These are phyloP conservation scores for Salmo trutta DNA, from an alignment of 2,797 vertebrate genomes.

Conservation along the genomic window DNA sequence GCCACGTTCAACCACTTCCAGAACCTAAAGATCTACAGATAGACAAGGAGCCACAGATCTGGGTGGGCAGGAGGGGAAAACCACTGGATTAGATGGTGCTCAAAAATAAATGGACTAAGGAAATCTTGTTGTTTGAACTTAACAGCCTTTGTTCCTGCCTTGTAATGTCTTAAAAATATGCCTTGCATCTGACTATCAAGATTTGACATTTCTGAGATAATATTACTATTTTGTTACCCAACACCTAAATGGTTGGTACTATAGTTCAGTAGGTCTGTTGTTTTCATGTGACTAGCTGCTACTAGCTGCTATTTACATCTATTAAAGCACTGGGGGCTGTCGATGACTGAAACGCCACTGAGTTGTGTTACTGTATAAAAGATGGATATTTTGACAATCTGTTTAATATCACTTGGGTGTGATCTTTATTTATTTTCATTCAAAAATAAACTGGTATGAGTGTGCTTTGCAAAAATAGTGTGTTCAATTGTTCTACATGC, in stretches of 20 bases:
- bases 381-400: neutral
- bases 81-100: slow-evolving; percentile 30
- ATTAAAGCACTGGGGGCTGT: slow-evolving; percentile 20
- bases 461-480: neutral
- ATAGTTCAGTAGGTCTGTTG: neutral
- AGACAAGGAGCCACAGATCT: slow-evolving; percentile 29
- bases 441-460: neutral
- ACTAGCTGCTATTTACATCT: neutral
- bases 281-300: too few relatives aligned
- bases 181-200: neutral
- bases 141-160: slow-evolving; percentile 11
- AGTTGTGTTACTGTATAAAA: neutral
- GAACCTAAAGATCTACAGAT: slow-evolving; percentile 79
- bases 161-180: neutral
- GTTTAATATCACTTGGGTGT: neutral
- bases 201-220: neutral
- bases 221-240: neutral
- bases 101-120: slow-evolving; percentile 27
- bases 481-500: neutral
- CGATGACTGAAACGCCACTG: slow-evolving; percentile 18
- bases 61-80: slow-evolving; percentile 12
- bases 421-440: neutral
- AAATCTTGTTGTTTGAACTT: slow-evolving; percentile 23
- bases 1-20: slow-evolving; percentile 89
- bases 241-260: neutral